Evolutionary conservation across 1,140 invertebrate species (phyloP), one percentile per base, ranked within the genome.

Genomic region (Lasioglossum albipes): DNA sequence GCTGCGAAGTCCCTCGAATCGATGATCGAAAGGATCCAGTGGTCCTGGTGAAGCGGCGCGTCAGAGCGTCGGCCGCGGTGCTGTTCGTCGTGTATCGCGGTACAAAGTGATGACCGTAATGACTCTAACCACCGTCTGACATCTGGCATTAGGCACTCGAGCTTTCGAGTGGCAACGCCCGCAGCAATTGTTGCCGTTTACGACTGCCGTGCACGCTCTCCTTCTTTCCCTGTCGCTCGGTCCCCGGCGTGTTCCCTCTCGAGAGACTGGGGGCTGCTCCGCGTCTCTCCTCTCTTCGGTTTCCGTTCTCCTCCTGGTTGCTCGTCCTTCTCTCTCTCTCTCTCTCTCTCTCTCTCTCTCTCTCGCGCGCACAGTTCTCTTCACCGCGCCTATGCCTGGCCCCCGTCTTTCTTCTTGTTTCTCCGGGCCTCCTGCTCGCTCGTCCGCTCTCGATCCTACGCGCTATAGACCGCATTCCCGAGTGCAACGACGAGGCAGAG

Each of bases 151-250:
- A 92, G 91, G 86, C 88, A 87, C 82, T 89, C 78, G 78, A 81
- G 80, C 86, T 91, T 88, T 91, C 85, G 88, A 91, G 90, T 92
- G 90, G 88, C 89, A 91, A 91, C 91, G 90, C 90, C 87, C 89
- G 90, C 87, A 90, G 90, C 91, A 89, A 92, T 92, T 91, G 89
- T 91, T 91, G 88, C 90, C 88, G 86, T 91, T 90, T 91, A 91
- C 89, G 90, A 89, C 87, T 91, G 84, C 87, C 78, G 86, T 83
- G 76, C 84, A 76, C 77, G 75, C 65, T 77, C 80, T 82, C 75
- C 64, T 68, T 67, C 64, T 71, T 67, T 78, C 65, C 27, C 75
- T n/a, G 49, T 74, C 52, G 77, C 68, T 69, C 70, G 16, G 42
- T 80, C 67, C 12, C 52, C 52, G 52, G 6, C 69, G 61, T 13